Conservation (phyloP, 2,888 invertebrate genomes). For the Nomada ruficornis region DNA sequence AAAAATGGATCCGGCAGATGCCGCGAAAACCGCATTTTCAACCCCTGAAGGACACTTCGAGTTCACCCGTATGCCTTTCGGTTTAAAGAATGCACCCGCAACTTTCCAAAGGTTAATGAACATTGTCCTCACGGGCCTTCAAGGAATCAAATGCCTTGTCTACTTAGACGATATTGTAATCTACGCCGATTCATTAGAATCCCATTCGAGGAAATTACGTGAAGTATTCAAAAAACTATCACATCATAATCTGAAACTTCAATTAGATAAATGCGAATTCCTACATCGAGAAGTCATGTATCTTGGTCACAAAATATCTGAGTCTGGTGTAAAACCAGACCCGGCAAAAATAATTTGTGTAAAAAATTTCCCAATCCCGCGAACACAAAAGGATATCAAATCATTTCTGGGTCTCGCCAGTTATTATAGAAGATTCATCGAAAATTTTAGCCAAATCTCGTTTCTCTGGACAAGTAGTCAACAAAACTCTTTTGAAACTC, state of each 20-base stretch:
- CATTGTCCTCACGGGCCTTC: slow-evolving; percentile 69
- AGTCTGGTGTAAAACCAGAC: slow-evolving; percentile 13
- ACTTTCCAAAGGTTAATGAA: slow-evolving; percentile 77
- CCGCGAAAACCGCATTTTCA: slow-evolving; percentile 69
- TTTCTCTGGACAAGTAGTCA: slow-evolving; percentile 65
- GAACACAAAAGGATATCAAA: too few relatives aligned
- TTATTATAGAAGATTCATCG: too few relatives aligned
- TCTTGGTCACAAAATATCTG: slow-evolving; percentile 2
- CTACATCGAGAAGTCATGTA: slow-evolving; percentile 11
- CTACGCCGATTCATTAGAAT: slow-evolving; percentile 65
- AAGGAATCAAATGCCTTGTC: slow-evolving; percentile 73
- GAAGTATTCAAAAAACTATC: too few relatives aligned
- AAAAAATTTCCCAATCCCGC: too few relatives aligned
- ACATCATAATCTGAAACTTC: too few relatives aligned
- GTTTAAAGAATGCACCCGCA: slow-evolving; percentile 70
- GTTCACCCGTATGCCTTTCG: slow-evolving; percentile 68
- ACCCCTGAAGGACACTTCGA: slow-evolving; percentile 69
- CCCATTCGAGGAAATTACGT: slow-evolving; percentile 64
- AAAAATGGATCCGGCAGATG: slow-evolving; percentile 57
- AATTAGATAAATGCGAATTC: slow-evolving; percentile 4
- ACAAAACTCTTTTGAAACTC: slow-evolving; percentile 46
- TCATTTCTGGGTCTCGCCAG: too few relatives aligned
- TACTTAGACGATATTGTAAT: slow-evolving; percentile 81
- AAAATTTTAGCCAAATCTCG: slow-evolving; percentile 53
- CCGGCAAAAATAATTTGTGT: not conserved